These are phyloP conservation scores for Habroteleia sp. DNA, from an alignment of 2,888 invertebrate species.

Conservation along the genomic window DNA sequence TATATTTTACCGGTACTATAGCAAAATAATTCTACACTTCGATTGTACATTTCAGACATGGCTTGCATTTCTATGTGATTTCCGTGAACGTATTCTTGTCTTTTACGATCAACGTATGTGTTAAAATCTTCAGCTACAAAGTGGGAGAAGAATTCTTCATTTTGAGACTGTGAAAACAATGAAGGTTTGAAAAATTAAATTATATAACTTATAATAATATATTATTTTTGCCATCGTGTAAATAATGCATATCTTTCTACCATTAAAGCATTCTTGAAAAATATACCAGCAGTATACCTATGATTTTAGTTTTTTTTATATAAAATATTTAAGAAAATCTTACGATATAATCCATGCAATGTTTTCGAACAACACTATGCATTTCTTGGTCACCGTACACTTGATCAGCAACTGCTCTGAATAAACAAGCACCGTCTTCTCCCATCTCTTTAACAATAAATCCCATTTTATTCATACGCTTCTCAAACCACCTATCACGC, in stretches of 20 bases:
- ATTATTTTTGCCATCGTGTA: too few species aligned
- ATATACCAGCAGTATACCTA: too few species aligned
- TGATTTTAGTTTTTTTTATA: neutral
- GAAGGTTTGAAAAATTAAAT: too few species aligned
- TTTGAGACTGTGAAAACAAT: conserved; percentile 87
- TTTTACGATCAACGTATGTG: conserved; percentile 90
- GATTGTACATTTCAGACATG: conserved; percentile 93
- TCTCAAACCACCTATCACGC: conserved; percentile 87
- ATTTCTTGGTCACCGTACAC: conserved; percentile 95
- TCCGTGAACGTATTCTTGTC: conserved; percentile 90
- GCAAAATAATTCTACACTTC: conserved; percentile 92
- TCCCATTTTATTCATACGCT: conserved; percentile 87
- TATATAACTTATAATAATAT: too few species aligned
- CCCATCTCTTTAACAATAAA: conserved; percentile 90
- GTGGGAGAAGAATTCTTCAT: conserved; percentile 92
- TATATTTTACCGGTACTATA: conserved; percentile 88
- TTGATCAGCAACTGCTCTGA: conserved; percentile 93
- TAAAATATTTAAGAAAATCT: conserved; percentile 72
- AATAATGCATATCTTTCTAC: too few species aligned
- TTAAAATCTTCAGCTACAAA: conserved; percentile 95
- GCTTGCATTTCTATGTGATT: conserved; percentile 96
- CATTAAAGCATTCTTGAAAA: too few species aligned
- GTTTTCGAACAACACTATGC: conserved; percentile 90
- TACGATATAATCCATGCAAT: conserved; percentile 95
- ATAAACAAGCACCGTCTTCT: conserved; percentile 94